These are phyloP conservation scores for Enteromius unitaeniatus DNA, from an alignment of 2,797 vertebrate genomes.

Conservation along the genomic window DNA sequence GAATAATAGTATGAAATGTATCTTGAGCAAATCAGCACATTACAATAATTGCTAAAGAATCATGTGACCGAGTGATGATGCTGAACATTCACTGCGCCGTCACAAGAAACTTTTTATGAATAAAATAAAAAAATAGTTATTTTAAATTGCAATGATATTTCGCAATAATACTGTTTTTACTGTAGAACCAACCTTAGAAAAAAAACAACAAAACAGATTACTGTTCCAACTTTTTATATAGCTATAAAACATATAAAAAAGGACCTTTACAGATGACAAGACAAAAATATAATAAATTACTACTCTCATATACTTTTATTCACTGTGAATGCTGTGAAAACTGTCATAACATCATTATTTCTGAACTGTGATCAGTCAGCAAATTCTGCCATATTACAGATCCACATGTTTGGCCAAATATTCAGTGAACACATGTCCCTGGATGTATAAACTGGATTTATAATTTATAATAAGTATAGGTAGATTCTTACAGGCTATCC, in stretches of 20 bases:
- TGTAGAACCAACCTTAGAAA: not conserved
- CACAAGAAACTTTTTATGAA: not conserved
- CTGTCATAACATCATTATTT: not conserved
- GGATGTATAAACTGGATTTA: not conserved
- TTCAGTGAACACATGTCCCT: not conserved
- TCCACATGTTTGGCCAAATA: not conserved
- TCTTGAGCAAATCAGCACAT: not conserved
- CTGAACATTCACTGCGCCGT: not conserved
- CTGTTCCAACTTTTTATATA: not conserved
- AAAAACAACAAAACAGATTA: not conserved
- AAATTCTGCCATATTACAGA: not conserved
- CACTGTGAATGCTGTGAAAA: not conserved
- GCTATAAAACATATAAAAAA: not conserved
- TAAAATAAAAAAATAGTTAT: not conserved
- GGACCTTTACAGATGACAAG: not conserved
- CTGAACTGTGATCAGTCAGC: not conserved
- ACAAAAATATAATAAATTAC: not conserved
- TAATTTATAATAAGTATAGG: not conserved
- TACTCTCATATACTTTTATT: not conserved
- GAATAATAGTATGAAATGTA: too few species aligned
- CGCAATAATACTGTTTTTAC: not conserved
- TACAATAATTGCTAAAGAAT: not conserved
- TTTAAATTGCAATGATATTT: not conserved
- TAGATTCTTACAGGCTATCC: slow-evolving; percentile 83
- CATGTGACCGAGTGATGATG: not conserved